These are phyloP conservation scores for Anoplopoma fimbria DNA, from an alignment of 2,113 vertebrate species.

Conservation along the genomic window DNA sequence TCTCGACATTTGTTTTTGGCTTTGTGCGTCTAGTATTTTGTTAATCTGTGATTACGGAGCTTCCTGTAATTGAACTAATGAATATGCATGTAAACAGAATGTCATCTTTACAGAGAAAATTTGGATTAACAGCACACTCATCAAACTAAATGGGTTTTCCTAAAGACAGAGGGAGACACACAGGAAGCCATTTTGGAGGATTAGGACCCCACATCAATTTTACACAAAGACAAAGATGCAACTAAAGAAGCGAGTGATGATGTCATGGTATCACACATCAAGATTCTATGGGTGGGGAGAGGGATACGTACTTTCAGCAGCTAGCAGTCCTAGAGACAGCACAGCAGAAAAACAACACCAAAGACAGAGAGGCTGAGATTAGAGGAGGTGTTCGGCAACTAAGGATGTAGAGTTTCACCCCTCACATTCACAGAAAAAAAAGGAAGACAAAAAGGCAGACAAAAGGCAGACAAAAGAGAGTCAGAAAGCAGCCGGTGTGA, in stretches of 20 bases:
- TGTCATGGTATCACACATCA: conserved; percentile 48
- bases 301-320: conserved; percentile 99
- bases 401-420: conserved; percentile 30
- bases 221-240: conserved; percentile 10
- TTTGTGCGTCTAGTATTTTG: background rate
- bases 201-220: conserved; percentile 27
- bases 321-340: conserved; percentile 97
- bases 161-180: background rate
- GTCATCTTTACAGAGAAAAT: conserved; percentile 4
- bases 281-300: conserved; percentile 30
- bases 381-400: conserved; percentile 45
- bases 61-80: background rate
- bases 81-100: conserved; percentile 40
- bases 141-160: conserved; percentile 6
- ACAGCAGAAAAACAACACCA: conserved; percentile 85
- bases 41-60: background rate
- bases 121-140: conserved; percentile 19
- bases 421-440: conserved; percentile 19
- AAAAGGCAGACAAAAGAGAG: background rate
- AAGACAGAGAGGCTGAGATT: conserved; percentile 64
- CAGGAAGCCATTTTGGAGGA: conserved; percentile 18
- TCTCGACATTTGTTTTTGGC: background rate
- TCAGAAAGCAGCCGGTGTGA: background rate
- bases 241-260: conserved; percentile 22
- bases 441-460: background rate